Evolutionary conservation across 2,113 vertebrate genomes (phyloP).

Genomic region (Pomatostomus ruficeps): DNA sequence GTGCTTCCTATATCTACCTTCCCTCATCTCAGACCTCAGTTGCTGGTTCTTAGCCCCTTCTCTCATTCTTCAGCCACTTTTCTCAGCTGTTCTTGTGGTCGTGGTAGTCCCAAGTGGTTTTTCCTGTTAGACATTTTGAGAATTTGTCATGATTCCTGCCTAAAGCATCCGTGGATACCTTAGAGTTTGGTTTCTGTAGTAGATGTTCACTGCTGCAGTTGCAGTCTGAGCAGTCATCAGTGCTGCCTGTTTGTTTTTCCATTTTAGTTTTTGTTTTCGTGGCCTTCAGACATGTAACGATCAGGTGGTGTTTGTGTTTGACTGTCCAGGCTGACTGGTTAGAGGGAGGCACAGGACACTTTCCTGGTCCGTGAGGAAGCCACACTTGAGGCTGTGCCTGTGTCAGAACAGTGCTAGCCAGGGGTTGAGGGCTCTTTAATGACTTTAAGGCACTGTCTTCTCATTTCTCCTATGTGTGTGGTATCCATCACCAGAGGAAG

Average conservation of each 20-base stretch:
- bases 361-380: neutral
- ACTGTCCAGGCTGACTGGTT: neutral
- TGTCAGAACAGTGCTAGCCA: neutral
- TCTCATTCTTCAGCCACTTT: neutral
- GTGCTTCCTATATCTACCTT: neutral
- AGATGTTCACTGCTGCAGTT: neutral
- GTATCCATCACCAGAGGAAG: neutral
- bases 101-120: neutral
- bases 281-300: neutral
- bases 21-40: neutral
- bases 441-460: neutral
- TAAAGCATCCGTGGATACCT: neutral
- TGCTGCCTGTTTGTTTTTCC: neutral
- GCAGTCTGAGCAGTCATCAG: neutral
- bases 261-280: neutral
- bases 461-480: neutral
- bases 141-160: neutral
- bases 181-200: neutral
- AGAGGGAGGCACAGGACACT: neutral
- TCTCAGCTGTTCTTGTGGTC: neutral
- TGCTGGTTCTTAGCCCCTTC: neutral
- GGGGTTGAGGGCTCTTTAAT: neutral
- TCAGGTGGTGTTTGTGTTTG: neutral
- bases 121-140: neutral
- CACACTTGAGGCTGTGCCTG: neutral